Base-by-base conservation (phyloP, 2,797 vertebrate species). In the Morus bassanus region DNA sequence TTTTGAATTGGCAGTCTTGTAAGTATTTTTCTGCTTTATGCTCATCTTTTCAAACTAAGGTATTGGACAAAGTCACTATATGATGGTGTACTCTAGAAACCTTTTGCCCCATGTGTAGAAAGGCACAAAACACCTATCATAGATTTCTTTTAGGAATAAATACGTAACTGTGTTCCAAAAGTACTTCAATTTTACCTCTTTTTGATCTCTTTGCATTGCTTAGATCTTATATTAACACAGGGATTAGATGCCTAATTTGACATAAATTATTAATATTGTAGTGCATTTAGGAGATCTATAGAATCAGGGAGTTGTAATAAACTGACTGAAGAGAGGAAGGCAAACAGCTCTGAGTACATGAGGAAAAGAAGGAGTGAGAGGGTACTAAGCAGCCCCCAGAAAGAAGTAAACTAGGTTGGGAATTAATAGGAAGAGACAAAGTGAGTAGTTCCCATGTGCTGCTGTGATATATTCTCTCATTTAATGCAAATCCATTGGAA, bases 141-240 rank as follows among this genome's bases (percentile, higher is more conserved):
- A 21, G 13, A 7, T 5, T 19, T 54, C 19, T 91, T 78, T 59
- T 18, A 76, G 16, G 35, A 91, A 79, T 14, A 84, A 78, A 61
- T 46, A 78, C 0, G 0, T 7, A 54, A 28, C 21, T 4, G 4
- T 25, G 21, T 50, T 81, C 65, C 27, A 84, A 84, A 76, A 82
- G 1, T 0, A n/a, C 30, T n/a, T 46, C 9, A 14, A 3, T 39
- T 57, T 70, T 17, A 59, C 6, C 19, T 3, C 3, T 27, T 86
- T 86, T 68, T 88, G 8, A 24, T 77, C 11, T 72, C 35, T 73
- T 51, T 46, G 13, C 35, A 39, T 19, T 57, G 7, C n/a, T 69
- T 64, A 56, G 19, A 63, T 56, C 46, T 72, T 88, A 46, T 24
- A 54, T 74, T 57, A 79, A 31, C 8, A 4, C 3, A 23, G 33